Base-by-base conservation (phyloP, 2,797 vertebrate genomes). In the Darevskia nairensis region DNA sequence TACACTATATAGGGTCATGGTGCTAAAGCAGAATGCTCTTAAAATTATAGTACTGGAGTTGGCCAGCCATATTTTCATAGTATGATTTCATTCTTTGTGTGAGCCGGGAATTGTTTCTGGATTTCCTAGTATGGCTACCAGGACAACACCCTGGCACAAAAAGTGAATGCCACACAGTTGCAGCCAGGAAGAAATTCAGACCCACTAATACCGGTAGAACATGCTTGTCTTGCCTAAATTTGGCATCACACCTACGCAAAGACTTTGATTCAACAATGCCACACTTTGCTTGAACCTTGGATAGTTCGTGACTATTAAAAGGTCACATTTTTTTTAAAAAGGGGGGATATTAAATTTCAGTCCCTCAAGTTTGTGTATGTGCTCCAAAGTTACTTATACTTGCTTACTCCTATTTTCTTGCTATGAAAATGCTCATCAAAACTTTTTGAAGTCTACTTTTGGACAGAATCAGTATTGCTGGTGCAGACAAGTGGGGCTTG, bases 51-150 rank as follows among this genome's bases (percentile, higher is more conserved):
- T 32, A 29, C 69, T 27, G n/a, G 69, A 55, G 69, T 15, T 72
- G 69, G 13, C 13, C 13, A 32, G 11, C 27, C 19, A 23, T 75
- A 17, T 23, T 75, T 75, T 75, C 17, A 90, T 72, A 74, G 5
- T 55, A 27, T n/a, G 88, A 5, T 69, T 1, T 83, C 32, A 1
- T 55, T 39, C 3, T 64, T 2, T 35, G 80, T 27, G 0, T 39
- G 89, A 86, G 0, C 64, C n/a, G 8, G 72, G 77, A 89, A 27
- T 86, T 82, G 81, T 84, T 78, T 72, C 46, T 85, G 7, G 0
- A 21, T 89, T 64, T 17, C 21, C 89, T 90, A 64, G 85, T 85
- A 39, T 2, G 29, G 23, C n/a, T 72, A 35, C 80, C 35, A 91
- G 72, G 32, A 91, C 84, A 75, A 11, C 32, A 17, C 6, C 78